Percentiles rank a stretch among this genome's conserved stretches.
Conservation (phyloP, 2,797 vertebrate genomes). For the Peromyscus aztecus region DNA sequence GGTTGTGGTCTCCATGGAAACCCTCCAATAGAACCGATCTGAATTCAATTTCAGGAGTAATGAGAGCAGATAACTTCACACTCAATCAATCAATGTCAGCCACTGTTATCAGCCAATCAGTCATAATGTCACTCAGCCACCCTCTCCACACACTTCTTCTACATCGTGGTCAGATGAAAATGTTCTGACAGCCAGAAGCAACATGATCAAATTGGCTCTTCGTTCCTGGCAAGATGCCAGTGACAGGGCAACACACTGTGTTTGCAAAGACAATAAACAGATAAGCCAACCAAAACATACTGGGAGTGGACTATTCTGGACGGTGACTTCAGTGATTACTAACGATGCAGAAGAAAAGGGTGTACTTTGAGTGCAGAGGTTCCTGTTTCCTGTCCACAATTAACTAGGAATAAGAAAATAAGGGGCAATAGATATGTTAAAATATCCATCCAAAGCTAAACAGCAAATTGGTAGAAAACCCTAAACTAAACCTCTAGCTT, state of each 20-base stretch:
- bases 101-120: conserved; percentile 89
- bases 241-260: neutral
- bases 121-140: conserved; percentile 89
- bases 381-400: neutral
- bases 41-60: conserved; percentile 91
- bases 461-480: neutral
- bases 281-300: neutral
- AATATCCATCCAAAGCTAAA: neutral
- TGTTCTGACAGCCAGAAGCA: conserved; percentile 75
- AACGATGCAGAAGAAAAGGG: neutral
- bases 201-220: conserved; percentile 49
- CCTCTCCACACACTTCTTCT: conserved; percentile 76
- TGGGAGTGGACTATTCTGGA: neutral
- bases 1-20: conserved; percentile 88
- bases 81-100: conserved; percentile 91
- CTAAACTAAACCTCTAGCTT: neutral
- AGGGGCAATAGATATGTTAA: conserved; percentile 2
- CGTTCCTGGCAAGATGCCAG: conserved; percentile 54
- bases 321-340: neutral
- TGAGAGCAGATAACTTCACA: conserved; percentile 88
- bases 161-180: conserved; percentile 47
- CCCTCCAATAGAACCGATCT: conserved; percentile 88
- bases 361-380: neutral
- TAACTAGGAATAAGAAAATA: neutral
- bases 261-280: conserved; percentile 29